Base-by-base conservation (phyloP, 2,888 invertebrate species). In the Drepana falcataria region DNA sequence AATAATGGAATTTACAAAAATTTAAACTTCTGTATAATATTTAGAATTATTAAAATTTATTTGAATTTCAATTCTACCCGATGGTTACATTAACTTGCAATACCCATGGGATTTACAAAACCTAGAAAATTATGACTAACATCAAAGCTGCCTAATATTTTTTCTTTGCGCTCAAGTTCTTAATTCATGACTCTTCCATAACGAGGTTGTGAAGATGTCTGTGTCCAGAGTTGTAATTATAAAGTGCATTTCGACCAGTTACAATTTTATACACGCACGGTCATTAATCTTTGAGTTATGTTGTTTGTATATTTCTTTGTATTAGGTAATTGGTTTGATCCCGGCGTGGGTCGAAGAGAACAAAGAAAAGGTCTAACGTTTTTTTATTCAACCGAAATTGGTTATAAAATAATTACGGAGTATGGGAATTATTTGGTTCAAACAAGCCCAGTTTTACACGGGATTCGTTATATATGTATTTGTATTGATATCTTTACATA, bases 211-310 rank as follows among this genome's bases (percentile, higher is more conserved):
- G 44, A 44, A 44, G 44, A 44, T 9, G 9, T 44, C 44, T 44
- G 9, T 9, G 44, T 44, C 9, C 9, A 9, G 44, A 44, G 44
- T 7, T 44, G 44, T 44, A 44, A 44, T 44, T 44, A 44, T 44
- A 44, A 44, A 44, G 44, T 44, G 44, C 44, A 9, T 2, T 5
- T 9, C 44, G 9, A 9, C 3, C 44, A 9, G 9, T 44, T 44
- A 44, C 44, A 44, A 54, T 59, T 60, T 58, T 58, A 59, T 58
- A 63, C 57, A 57, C 58, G 55, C 47, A 37, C 4, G 35, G 49
- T 56, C 59, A 63, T 63, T 52, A 61, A 61, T 63, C 63, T 58
- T 59, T 4, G 34, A 44, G 53, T 49, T 52, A 57, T 52, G 51
- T 21, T 21, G 41, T 55, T 40, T 54, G 55, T 55, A 48, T 34